Evolutionary conservation across 2,888 invertebrate species (phyloP).

Genomic region (Macrosiphum euphorbiae): DNA sequence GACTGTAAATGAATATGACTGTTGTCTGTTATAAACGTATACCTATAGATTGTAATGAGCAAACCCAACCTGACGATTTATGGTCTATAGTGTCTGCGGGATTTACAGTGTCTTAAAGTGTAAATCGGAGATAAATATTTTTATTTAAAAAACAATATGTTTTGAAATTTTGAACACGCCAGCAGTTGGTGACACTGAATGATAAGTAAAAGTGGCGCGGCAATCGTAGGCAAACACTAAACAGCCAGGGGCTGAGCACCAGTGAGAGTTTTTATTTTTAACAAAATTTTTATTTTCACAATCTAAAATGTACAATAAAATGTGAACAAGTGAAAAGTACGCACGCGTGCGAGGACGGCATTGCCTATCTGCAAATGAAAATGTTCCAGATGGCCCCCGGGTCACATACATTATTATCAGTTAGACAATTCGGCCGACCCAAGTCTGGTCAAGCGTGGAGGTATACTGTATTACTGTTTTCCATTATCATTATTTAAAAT

Average conservation of each 20-base stretch:
- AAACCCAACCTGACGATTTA: not conserved
- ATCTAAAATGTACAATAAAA: not conserved
- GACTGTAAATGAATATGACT: not conserved
- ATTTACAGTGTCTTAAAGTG: not conserved
- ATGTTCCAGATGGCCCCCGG: not conserved
- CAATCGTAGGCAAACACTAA: too few relatives aligned
- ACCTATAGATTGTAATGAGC: not conserved
- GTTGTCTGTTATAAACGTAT: not conserved
- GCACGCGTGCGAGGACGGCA: too few relatives aligned
- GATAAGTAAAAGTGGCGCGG: not conserved
- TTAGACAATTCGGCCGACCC: not conserved
- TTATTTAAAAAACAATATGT: not conserved
- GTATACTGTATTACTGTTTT: not conserved
- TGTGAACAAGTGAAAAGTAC: not conserved
- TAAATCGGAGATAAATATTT: not conserved
- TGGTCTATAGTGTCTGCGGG: not conserved
- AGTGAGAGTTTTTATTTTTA: not conserved
- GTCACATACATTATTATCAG: not conserved
- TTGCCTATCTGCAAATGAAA: not conserved
- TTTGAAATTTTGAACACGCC: not conserved
- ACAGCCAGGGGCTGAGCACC: not conserved
- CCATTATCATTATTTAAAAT: slow-evolving; percentile 3
- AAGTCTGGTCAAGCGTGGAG: not conserved
- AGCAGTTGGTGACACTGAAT: not conserved
- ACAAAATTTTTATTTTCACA: not conserved